Percentiles rank a stretch among this genome's conserved stretches.
phyloP scores from a whole-genome alignment of 2,113 vertebrate species.

The Mesembrinibis cayennensis region DNA sequence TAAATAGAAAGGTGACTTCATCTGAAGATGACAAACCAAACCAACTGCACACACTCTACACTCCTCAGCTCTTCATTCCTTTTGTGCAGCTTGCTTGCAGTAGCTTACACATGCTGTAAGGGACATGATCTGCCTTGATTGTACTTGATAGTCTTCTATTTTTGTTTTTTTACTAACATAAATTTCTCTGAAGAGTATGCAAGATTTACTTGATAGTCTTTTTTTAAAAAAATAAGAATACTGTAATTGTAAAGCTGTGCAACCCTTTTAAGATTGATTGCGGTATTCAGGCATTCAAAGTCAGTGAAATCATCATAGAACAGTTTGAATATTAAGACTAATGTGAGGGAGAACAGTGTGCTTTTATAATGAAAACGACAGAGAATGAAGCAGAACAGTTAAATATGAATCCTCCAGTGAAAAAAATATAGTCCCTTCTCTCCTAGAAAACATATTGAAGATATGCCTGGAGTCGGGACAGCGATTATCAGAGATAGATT shows the following conservation, averaged over 20 bases:
- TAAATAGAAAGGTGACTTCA: constrained; percentile 21
- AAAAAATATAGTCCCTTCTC: neutral
- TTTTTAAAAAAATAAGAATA: neutral
- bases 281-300: neutral
- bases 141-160: neutral
- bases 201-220: neutral
- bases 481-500: neutral
- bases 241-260: neutral
- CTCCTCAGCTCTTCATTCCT: neutral
- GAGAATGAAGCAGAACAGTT: neutral
- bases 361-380: neutral
- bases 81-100: neutral
- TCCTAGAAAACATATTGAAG: neutral
- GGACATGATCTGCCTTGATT: neutral
- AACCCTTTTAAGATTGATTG: neutral
- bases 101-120: neutral
- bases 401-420: neutral
- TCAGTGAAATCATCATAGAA: neutral
- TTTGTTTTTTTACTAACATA: neutral
- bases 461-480: neutral
- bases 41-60: neutral
- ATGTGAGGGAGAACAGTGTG: neutral
- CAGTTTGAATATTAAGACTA: neutral
- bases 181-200: neutral
- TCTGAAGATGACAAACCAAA: neutral